A percentile compares a stretch with the other conserved stretches of the same genome.
These are phyloP conservation scores for Alcedo quadribrachys DNA, from an alignment of 2,797 vertebrate species.

Conservation along the genomic window DNA sequence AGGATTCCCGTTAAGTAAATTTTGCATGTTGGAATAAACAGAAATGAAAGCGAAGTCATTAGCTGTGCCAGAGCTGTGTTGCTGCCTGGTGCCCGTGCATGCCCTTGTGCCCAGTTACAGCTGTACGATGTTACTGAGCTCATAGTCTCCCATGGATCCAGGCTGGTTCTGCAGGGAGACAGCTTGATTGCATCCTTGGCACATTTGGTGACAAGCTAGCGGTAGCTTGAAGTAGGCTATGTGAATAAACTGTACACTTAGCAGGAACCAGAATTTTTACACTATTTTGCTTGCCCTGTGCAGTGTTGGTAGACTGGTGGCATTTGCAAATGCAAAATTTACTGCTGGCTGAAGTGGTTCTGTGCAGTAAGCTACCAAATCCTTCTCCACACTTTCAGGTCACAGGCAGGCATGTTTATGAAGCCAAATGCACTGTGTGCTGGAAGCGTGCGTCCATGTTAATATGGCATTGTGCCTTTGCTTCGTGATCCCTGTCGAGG, in stretches of 20 bases:
- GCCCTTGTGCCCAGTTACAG: not conserved
- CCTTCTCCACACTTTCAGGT: not conserved
- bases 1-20: not conserved
- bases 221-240: not conserved
- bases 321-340: not conserved
- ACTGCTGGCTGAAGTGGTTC: not conserved
- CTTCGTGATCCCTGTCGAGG: not conserved
- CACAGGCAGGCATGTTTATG: not conserved
- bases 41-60: not conserved
- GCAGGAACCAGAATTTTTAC: not conserved
- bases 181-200: not conserved
- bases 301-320: not conserved
- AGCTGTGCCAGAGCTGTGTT: not conserved
- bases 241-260: not conserved
- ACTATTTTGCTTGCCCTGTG: rapidly evolving
- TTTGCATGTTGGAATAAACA: not conserved
- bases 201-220: not conserved
- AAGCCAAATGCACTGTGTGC: not conserved
- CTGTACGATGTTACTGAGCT: not conserved
- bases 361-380: not conserved
- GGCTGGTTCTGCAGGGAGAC: not conserved
- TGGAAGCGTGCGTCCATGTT: rapidly evolving
- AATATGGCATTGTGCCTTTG: not conserved
- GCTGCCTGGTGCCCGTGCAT: not conserved
- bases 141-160: not conserved